Evolutionary conservation across 2,888 invertebrate species (phyloP).

Genomic region (Dusona sp.): DNA sequence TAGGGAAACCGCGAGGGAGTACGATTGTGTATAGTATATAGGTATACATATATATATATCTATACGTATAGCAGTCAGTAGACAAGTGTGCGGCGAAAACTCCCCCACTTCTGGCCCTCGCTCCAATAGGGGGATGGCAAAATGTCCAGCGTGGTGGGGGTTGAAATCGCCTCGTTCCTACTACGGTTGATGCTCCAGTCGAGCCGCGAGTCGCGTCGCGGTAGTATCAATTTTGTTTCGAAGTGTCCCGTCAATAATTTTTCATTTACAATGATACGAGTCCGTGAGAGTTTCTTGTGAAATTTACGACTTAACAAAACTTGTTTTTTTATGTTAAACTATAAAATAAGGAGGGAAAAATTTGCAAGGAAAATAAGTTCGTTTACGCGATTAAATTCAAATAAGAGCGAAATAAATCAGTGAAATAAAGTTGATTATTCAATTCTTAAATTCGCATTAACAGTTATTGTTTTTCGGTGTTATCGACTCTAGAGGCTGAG

Average conservation of each 20-base stretch:
- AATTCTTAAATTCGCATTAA: not conserved
- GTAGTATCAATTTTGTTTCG: slow-evolving; percentile 72
- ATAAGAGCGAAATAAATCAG: not conserved
- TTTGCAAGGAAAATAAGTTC: not conserved
- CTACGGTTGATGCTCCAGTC: slow-evolving; percentile 78
- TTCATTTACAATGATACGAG: slow-evolving; percentile 42
- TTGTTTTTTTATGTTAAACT: not conserved
- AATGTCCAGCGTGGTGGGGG: slow-evolving; percentile 50
- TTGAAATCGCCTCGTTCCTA: slow-evolving; percentile 79
- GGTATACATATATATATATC: not conserved
- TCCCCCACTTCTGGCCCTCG: slow-evolving; percentile 3
- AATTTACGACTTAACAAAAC: not conserved
- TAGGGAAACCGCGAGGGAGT: slow-evolving; percentile 22
- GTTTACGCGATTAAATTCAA: not conserved
- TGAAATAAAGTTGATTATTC: not conserved
- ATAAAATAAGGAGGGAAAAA: not conserved
- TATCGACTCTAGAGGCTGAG: not conserved
- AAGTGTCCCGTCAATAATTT: slow-evolving; percentile 41
- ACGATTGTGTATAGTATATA: not conserved
- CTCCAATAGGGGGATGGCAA: slow-evolving; percentile 39
- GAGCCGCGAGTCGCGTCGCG: slow-evolving; percentile 82
- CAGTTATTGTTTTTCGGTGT: slow-evolving; percentile 2
- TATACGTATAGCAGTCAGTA: not conserved
- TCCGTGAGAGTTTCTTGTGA: slow-evolving; percentile 13
- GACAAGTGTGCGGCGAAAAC: slow-evolving; percentile 18